Evolutionary conservation across 53 echinoderm and acorn worm genomes (phyloP).

Genomic region (Paelopatides confundens): DNA sequence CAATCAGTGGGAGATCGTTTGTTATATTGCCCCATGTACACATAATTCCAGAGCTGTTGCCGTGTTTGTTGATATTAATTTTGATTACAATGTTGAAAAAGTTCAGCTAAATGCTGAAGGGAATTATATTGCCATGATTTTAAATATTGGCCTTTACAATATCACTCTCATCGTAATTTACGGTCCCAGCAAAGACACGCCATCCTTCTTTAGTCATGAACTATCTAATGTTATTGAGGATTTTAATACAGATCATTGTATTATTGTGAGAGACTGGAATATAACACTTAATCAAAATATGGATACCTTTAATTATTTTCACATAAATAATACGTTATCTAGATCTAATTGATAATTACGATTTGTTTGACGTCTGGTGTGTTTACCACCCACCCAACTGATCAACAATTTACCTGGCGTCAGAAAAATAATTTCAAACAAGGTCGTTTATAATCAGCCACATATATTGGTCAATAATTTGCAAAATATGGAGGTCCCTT

Average conservation of each 20-base stretch:
- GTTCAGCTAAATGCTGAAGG: background rate
- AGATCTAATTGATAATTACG: no score
- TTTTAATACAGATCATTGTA: background rate
- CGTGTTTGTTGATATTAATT: background rate
- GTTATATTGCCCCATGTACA: constrained; percentile 11
- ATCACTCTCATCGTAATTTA: background rate
- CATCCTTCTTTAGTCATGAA: constrained; percentile 14
- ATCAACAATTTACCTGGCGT: no score
- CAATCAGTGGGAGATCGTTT: background rate
- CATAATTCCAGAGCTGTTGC: constrained; percentile 15
- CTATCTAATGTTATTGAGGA: background rate
- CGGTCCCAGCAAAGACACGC: constrained; percentile 2
- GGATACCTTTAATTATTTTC: no score
- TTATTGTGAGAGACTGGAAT: background rate
- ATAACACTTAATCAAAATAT: constrained; percentile 2
- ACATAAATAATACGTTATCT: no score
- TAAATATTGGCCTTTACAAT: background rate
- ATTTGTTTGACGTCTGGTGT: no score
- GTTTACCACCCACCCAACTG: no score
- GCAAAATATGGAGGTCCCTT: background rate
- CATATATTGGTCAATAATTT: background rate
- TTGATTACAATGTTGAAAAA: background rate
- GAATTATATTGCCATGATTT: constrained; percentile 24
- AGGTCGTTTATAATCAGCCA: no score
- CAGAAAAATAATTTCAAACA: no score